Conservation (phyloP, 2,113 vertebrate genomes). For the Hippoglossus stenolepis region DNA sequence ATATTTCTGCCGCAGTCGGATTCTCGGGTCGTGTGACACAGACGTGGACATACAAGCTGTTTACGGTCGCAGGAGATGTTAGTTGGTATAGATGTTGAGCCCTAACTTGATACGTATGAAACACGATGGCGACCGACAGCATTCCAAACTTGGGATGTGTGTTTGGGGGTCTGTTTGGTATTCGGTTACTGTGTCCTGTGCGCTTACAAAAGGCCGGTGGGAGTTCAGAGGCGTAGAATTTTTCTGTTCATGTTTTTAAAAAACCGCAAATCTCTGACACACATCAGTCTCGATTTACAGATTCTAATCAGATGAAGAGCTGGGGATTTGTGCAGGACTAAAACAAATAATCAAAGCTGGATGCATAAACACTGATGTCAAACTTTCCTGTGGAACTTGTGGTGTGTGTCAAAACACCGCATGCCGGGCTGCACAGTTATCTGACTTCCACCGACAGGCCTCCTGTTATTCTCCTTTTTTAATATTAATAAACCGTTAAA, state of each 20-base stretch:
- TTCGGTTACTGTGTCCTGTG: constrained; percentile 25
- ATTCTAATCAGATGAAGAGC: not conserved
- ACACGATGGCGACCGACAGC: constrained; percentile 49
- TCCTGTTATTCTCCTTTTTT: not conserved
- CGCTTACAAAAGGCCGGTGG: not conserved
- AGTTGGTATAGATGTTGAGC: constrained; percentile 62
- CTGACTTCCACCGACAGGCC: not conserved
- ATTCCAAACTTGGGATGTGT: constrained; percentile 54
- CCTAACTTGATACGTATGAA: constrained; percentile 57
- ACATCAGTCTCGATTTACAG: not conserved
- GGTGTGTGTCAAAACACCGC: not conserved
- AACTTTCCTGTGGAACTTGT: not conserved
- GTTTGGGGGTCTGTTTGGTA: constrained; percentile 42
- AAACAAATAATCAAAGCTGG: constrained; percentile 25
- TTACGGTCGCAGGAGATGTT: constrained; percentile 63
- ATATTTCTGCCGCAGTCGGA: not conserved
- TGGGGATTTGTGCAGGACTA: not conserved
- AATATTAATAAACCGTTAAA: not conserved
- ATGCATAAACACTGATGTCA: constrained; percentile 17
- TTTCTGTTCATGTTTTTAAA: constrained; percentile 18
- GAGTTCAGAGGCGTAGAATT: constrained; percentile 18
- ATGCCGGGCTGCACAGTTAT: not conserved
- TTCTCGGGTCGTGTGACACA: constrained; percentile 57
- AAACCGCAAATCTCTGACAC: not conserved
- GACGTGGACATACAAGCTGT: constrained; percentile 63